Percentiles rank a stretch among this genome's conserved stretches.
Evolutionary conservation across 2,888 invertebrate species (phyloP).

Genomic region (Macropis europaea): DNA sequence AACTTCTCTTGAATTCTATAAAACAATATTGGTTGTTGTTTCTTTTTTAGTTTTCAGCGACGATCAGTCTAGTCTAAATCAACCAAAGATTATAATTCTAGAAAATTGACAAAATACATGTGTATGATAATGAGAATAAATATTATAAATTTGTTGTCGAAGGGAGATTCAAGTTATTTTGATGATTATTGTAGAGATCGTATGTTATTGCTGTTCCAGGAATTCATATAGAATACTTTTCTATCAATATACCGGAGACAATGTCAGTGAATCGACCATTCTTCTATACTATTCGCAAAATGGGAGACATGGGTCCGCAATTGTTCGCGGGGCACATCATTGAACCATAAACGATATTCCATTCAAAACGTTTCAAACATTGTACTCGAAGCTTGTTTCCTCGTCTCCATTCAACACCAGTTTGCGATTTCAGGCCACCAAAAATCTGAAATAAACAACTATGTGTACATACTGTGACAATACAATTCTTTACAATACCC

Average conservation of each 20-base stretch:
- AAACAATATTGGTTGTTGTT: neutral
- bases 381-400: too few species aligned
- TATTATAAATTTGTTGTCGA: neutral
- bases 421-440: too few species aligned
- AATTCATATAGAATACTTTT: neutral
- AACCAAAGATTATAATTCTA: neutral
- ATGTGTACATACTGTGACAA: too few species aligned
- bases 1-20: neutral
- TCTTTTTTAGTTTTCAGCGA: too few species aligned
- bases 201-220: too few species aligned
- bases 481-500: too few species aligned
- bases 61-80: conserved; percentile 19
- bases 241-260: neutral
- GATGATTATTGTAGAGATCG: too few species aligned
- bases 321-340: conserved; percentile 17
- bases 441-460: too few species aligned
- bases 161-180: neutral
- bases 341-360: conserved; percentile 1
- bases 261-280: conserved; percentile 14
- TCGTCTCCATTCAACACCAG: too few species aligned
- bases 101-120: too few species aligned
- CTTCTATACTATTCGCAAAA: conserved; percentile 14
- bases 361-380: too few species aligned
- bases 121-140: too few species aligned
- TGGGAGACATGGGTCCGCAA: neutral